These are phyloP conservation scores for Hesperophylax magnus DNA, from an alignment of 1,140 invertebrate species.

Conservation along the genomic window DNA sequence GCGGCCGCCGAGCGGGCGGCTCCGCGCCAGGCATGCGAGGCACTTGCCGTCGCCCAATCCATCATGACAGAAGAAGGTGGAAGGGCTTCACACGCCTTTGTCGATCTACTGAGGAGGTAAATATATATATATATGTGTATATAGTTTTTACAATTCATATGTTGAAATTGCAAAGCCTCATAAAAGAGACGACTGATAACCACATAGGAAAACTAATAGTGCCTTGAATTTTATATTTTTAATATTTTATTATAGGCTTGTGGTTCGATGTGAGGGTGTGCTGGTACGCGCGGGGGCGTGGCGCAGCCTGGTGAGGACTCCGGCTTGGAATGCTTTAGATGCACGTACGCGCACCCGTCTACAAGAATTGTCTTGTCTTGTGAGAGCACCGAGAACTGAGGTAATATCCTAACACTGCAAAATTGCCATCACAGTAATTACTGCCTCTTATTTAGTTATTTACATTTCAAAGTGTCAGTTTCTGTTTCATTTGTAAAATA, in stretches of 20 bases:
- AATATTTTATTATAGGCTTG: neutral
- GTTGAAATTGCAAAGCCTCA: no score
- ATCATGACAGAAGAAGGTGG: neutral
- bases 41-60: neutral
- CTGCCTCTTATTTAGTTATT: no score
- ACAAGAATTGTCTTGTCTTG: conserved; percentile 10
- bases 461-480: no score
- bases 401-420: neutral
- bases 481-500: no score
- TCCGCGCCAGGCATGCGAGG: conserved; percentile 60
- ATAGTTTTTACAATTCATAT: no score
- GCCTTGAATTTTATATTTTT: no score
- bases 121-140: neutral
- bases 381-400: conserved; percentile 14
- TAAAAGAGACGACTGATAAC: no score
- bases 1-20: conserved; percentile 64
- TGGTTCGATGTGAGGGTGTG: conserved; percentile 7
- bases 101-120: conserved; percentile 19
- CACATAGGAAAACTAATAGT: no score
- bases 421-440: no score
- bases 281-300: neutral
- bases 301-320: conserved; percentile 10
- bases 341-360: neutral
- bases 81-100: neutral
- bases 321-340: conserved; percentile 15